A percentile compares a stretch with the other conserved stretches of the same genome.
Conservation (phyloP, 2,888 invertebrate species). For the Strigamia maritima region DNA sequence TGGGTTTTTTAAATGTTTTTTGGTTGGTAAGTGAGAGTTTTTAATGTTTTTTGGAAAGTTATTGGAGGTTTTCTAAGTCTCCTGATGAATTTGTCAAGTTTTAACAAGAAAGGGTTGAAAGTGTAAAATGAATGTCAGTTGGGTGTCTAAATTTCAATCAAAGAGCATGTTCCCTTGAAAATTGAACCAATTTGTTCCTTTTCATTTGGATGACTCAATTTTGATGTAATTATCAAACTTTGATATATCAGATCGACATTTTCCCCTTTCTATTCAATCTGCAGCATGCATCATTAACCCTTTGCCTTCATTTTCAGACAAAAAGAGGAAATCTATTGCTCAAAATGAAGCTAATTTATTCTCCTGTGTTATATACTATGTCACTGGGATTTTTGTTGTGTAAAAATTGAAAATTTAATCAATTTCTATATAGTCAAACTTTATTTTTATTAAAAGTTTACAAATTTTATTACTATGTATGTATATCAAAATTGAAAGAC, state of each 20-base stretch:
- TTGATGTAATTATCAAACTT: not conserved
- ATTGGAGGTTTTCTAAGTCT: no score
- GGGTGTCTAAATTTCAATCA: slow-evolving; percentile 22
- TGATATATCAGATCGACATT: not conserved
- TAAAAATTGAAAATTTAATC: not conserved
- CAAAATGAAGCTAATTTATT: not conserved
- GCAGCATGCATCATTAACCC: slow-evolving; percentile 4
- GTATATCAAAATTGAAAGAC: slow-evolving; percentile 1
- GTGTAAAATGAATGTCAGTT: not conserved
- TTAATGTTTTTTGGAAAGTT: no score
- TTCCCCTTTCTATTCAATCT: not conserved
- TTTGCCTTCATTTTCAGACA: not conserved
- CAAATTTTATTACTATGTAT: not conserved
- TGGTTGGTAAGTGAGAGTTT: no score
- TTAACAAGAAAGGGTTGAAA: slow-evolving; percentile 2
- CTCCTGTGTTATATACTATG: no score
- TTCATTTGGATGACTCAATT: slow-evolving; percentile 13
- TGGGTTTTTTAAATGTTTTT: no score
- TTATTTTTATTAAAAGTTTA: not conserved
- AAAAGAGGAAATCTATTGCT: not conserved
- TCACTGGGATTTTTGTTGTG: no score
- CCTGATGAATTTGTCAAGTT: no score
- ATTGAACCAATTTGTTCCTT: slow-evolving; percentile 14
- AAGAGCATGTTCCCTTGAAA: slow-evolving; percentile 5
- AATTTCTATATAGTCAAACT: not conserved